Evolutionary conservation across 2,797 vertebrate genomes (phyloP).

Genomic region (Pseudochirops cupreus): DNA sequence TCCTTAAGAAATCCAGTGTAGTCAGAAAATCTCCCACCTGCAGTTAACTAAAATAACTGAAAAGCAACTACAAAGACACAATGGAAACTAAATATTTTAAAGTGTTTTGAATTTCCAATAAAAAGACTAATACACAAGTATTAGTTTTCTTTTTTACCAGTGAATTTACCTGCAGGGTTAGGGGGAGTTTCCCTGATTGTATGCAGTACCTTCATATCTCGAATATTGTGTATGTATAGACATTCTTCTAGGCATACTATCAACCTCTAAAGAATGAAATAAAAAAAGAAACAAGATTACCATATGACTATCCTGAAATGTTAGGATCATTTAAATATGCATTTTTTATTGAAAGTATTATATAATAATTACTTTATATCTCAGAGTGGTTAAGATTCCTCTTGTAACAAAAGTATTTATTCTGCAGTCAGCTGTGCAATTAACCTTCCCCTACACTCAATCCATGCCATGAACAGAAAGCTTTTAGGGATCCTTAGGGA

Average conservation of each 20-base stretch:
- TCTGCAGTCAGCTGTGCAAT: rapidly evolving
- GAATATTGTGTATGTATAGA: conserved; percentile 99
- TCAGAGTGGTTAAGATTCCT: rapidly evolving
- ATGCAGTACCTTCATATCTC: conserved; percentile 99
- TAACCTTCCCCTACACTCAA: background rate
- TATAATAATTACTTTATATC: background rate
- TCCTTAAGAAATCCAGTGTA: background rate
- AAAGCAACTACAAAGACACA: background rate
- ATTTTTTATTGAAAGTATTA: background rate
- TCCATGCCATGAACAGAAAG: background rate
- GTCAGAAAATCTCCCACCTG: background rate
- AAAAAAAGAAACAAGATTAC: background rate
- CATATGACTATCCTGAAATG: background rate
- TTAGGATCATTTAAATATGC: background rate
- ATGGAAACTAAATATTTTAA: background rate
- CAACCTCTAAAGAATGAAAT: conserved; percentile 89
- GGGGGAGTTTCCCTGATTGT: conserved; percentile 99
- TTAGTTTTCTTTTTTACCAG: background rate
- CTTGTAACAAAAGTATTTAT: rapidly evolving
- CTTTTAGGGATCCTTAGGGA: background rate
- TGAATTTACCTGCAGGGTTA: conserved; percentile 93
- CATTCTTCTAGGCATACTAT: conserved; percentile 99
- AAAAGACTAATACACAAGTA: rapidly evolving
- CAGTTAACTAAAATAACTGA: background rate
- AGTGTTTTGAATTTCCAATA: background rate